A percentile compares a stretch with the other conserved stretches of the same genome.
phyloP scores from a whole-genome alignment of 2,113 vertebrate species.

The Phasianus colchicus region DNA sequence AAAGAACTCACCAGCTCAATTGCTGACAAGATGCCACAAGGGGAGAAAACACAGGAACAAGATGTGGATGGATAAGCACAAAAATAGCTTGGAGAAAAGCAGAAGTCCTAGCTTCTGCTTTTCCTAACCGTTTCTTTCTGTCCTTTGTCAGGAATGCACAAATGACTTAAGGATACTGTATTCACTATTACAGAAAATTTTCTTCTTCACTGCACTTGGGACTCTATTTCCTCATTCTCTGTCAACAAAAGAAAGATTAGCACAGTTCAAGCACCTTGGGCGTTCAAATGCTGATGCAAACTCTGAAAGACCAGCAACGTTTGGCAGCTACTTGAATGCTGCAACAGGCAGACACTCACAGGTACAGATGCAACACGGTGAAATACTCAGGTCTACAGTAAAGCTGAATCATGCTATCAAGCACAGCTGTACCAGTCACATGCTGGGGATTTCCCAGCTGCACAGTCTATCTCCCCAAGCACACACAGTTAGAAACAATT shows the following conservation, averaged over 20 bases:
- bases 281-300: conserved; percentile 44
- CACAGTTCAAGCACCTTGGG: neutral
- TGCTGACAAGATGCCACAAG: neutral
- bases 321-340: neutral
- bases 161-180: neutral
- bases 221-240: neutral
- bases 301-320: neutral
- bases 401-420: neutral
- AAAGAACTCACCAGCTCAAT: neutral
- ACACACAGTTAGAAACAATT: conserved; percentile 49
- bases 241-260: conserved; percentile 19
- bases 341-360: conserved; percentile 54
- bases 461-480: conserved; percentile 33
- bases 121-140: neutral
- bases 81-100: conserved; percentile 36
- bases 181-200: neutral
- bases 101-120: conserved; percentile 2
- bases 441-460: conserved; percentile 48
- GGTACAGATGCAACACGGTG: conserved; percentile 14
- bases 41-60: neutral
- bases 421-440: conserved; percentile 39
- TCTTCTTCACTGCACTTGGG: neutral
- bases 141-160: neutral
- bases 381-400: conserved; percentile 1
- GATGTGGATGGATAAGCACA: neutral